Base-by-base conservation (phyloP, 2,797 vertebrate genomes). In the Pseudochirops cupreus region DNA sequence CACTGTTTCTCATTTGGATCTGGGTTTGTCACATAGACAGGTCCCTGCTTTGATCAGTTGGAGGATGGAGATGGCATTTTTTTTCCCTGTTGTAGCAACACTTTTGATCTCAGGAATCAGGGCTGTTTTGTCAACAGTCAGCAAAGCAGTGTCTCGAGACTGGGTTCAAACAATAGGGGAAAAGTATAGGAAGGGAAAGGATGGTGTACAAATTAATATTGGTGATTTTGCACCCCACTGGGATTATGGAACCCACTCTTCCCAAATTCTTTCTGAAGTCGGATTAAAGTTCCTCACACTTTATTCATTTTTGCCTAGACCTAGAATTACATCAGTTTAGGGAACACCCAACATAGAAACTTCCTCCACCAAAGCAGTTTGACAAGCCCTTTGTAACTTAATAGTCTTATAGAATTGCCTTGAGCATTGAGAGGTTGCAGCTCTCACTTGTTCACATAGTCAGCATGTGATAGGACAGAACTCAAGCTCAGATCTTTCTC, bases 11-110 rank as follows among this genome's bases (percentile, higher is more conserved):
- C 58, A 53, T 94, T 94, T 91, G 94, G 92, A 26, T 89, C 92
- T 94, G 50, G 52, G 57, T 97, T 96, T 96, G 90, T 82, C 39
- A 46, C 39, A 82, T 46, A 82, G 74, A 87, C 93, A 95, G 93
- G 91, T 95, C 93, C 52, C 92, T 31, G 52, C 91, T 94, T 94
- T 54, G 52, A 90, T 46, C 59, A 54, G 57, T 0, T 16, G 67
- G 58, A 54, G 52, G 9, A 13, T 33, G 26, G 52, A 18, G 39
- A 24, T 52, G 21, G 93, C 56, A 31, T 39, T 62, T 95, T 46
- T 46, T 92, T 93, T 28, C 7, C 46, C 50, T 58, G 46, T 59
- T 52, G 13, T 59, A 5, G 0, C 26, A 53, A 62, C 53, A 7
- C 93, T 82, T 94, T 52, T n/a, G 67, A 96, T 57, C 56, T 91